Evolutionary conservation across 2,797 vertebrate species (phyloP), one percentile per base, ranked within the genome.

Genomic region (Pseudochirops cupreus): DNA sequence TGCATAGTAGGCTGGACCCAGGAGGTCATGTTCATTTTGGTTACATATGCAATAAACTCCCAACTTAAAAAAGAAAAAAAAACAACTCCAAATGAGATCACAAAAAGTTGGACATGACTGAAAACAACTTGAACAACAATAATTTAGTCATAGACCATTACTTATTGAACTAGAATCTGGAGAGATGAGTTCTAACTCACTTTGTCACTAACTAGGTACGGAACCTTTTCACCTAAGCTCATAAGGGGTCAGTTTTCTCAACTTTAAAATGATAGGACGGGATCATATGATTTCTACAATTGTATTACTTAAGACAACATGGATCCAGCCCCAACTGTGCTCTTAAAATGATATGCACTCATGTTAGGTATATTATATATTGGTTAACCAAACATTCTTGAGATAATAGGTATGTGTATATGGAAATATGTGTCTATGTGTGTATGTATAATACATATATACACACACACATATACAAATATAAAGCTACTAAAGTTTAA

Each of bases 41-140:
- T 99, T 99, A 99, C 99, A 99, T 99, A 99, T 99, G 99, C 99
- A 99, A 99, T 99, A 99, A 99, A 99, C 98, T 99, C 98, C 99
- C 99, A 96, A 99, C 98, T 99, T 99, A 54, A 54, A 54, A 53
- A 52, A n/a, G n/a, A 52, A 52, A 4, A 52, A 52, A 4, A 52
- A 52, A 46, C 46, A 46, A 39, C 12, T 9, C 74, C n/a, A 82
- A 82, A 82, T 82, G 74, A n/a, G 18, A 1, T 82, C 21, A 82
- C 21, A 18, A 82, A 46, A 46, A 82, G 74, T 46, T 46, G 7
- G 21, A 26, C 39, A 82, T 4, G 18, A 46, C 67, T 46, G 39
- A 82, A 82, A 82, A 82, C 39, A 10, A 46, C 39, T 74, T 24
- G 18, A 46, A 46, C 7, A 82, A 82, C 7, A n/a, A 39, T 39